Percentiles rank a stretch among this genome's conserved stretches.
phyloP scores from a whole-genome alignment of 2,113 vertebrate species.

The Sciurus niger region DNA sequence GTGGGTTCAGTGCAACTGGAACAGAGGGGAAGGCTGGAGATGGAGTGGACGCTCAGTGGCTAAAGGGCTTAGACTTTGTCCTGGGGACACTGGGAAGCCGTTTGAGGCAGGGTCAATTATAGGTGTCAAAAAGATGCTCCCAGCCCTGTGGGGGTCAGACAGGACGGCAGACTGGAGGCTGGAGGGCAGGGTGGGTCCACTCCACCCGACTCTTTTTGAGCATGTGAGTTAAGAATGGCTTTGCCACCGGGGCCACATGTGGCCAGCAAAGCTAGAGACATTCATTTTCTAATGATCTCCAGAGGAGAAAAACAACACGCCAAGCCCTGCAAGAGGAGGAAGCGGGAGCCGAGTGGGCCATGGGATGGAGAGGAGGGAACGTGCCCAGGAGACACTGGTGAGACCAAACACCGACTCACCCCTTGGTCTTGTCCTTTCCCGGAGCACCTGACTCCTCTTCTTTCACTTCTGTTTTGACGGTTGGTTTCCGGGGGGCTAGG shows the following conservation, averaged over 20 bases:
- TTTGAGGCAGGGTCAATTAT: background rate
- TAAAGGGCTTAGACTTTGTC: background rate
- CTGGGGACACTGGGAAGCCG: background rate
- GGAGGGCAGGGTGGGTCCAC: background rate
- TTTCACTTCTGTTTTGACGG: slow-evolving; percentile 68
- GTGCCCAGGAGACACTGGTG: background rate
- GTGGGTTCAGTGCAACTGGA: background rate
- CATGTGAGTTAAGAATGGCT: background rate
- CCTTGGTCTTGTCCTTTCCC: background rate
- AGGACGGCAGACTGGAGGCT: background rate
- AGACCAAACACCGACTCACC: slow-evolving; percentile 1
- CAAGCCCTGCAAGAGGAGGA: background rate
- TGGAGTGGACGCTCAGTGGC: too few relatives aligned
- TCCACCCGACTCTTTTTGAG: background rate
- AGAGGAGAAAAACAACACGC: background rate
- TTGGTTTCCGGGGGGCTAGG: slow-evolving; percentile 91
- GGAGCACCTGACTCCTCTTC: background rate
- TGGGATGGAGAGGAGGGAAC: background rate
- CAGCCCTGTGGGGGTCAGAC: background rate
- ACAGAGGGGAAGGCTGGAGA: background rate
- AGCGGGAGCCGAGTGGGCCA: background rate
- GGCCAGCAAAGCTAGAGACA: background rate
- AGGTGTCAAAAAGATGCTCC: background rate
- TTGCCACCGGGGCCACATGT: background rate
- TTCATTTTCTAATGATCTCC: background rate